Evolutionary conservation across 2,113 vertebrate genomes (phyloP).

Genomic region (Tragelaphus buxtoni): DNA sequence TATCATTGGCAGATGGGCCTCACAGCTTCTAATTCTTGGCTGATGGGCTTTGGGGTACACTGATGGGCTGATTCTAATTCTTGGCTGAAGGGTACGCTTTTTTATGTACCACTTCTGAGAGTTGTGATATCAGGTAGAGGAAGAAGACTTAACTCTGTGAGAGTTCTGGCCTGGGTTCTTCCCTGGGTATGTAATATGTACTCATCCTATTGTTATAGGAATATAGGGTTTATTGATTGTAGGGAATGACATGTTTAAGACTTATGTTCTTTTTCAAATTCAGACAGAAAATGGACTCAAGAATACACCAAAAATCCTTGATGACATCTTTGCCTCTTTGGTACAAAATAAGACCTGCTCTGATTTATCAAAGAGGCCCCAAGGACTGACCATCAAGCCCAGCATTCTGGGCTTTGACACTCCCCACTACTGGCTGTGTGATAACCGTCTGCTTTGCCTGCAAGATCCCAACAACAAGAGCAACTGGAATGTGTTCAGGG

Average conservation of each 20-base stretch:
- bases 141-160: background rate
- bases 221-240: background rate
- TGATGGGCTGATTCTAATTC: background rate
- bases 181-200: background rate
- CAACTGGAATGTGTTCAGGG: slow-evolving; percentile 87
- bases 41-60: background rate
- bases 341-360: slow-evolving; percentile 82
- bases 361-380: slow-evolving; percentile 78
- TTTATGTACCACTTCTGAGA: background rate
- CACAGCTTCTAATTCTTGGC: no score
- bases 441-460: slow-evolving; percentile 83
- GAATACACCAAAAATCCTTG: slow-evolving; percentile 85
- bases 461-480: slow-evolving; percentile 86
- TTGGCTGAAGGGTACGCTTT: background rate
- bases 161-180: background rate
- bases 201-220: background rate
- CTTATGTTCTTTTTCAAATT: slow-evolving; percentile 34
- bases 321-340: slow-evolving; percentile 87
- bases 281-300: slow-evolving; percentile 84
- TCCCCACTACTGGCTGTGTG: slow-evolving; percentile 86
- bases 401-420: slow-evolving; percentile 85
- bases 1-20: background rate
- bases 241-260: background rate
- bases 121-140: background rate
- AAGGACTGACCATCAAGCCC: slow-evolving; percentile 81